Evolutionary conservation across 1,140 invertebrate genomes (phyloP).

Genomic region (Trypoxylus dichotomus): DNA sequence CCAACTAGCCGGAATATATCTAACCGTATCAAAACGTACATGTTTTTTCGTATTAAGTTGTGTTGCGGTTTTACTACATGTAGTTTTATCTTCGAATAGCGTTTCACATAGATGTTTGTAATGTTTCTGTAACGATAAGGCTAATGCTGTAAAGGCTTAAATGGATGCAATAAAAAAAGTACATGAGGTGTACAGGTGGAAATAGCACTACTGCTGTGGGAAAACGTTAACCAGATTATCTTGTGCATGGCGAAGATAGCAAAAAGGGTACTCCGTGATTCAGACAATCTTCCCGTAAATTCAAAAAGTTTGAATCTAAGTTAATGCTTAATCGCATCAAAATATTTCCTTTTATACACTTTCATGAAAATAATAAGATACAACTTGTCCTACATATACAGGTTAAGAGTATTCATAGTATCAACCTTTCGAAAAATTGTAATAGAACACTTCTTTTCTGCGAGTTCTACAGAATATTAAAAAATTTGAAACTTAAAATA

Average conservation of each 20-base stretch:
- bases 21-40: too few species aligned
- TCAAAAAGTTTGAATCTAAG: not conserved
- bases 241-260: not conserved
- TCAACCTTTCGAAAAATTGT: too few species aligned
- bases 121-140: not conserved
- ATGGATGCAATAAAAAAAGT: not conserved
- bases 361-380: not conserved
- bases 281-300: not conserved
- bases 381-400: too few species aligned
- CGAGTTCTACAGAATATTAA: too few species aligned
- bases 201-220: not conserved
- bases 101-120: too few species aligned
- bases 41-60: too few species aligned
- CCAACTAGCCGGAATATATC: too few species aligned
- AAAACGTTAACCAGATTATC: not conserved
- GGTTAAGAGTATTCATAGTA: too few species aligned
- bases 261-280: not conserved
- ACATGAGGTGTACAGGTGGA: not conserved
- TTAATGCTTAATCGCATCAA: not conserved
- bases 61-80: too few species aligned
- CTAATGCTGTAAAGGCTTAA: not conserved
- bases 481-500: too few species aligned
- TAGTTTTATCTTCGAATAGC: too few species aligned
- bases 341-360: not conserved
- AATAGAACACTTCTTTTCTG: too few species aligned